Evolutionary conservation across 1,140 invertebrate species (phyloP).

Genomic region (Micrasema minimum): DNA sequence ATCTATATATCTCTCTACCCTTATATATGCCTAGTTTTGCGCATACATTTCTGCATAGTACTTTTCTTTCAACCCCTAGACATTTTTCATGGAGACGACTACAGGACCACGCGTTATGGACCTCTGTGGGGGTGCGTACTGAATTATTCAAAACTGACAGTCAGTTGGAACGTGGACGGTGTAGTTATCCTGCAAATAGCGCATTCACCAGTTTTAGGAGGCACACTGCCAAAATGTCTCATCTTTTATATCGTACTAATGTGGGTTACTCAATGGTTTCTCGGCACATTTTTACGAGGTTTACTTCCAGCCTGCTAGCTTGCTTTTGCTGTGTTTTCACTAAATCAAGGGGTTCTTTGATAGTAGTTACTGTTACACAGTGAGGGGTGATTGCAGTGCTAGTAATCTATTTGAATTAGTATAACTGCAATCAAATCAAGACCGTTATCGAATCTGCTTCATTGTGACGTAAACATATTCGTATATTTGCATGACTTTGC

Average conservation of each 20-base stretch:
- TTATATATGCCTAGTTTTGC: not conserved
- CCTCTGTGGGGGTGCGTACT: slow-evolving; percentile 38
- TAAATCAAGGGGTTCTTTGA: not conserved
- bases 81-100: not conserved
- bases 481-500: too few relatives aligned
- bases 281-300: too few relatives aligned
- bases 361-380: slow-evolving; percentile 24
- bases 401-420: not conserved
- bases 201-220: too few relatives aligned
- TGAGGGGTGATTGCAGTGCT: slow-evolving; percentile 4
- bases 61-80: slow-evolving; percentile 10
- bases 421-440: not conserved
- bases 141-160: slow-evolving; percentile 52
- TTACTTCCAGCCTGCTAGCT: too few relatives aligned
- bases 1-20: not conserved
- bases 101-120: slow-evolving; percentile 27
- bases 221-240: too few relatives aligned
- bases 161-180: slow-evolving; percentile 25
- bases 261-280: too few relatives aligned
- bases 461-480: not conserved
- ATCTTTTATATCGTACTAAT: too few relatives aligned
- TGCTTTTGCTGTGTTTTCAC: too few relatives aligned
- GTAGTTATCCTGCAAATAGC: slow-evolving; percentile 7
- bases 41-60: not conserved
- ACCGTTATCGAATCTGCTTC: not conserved